Conservation (phyloP, 2,888 invertebrate species). For the Stramonita haemastoma region DNA sequence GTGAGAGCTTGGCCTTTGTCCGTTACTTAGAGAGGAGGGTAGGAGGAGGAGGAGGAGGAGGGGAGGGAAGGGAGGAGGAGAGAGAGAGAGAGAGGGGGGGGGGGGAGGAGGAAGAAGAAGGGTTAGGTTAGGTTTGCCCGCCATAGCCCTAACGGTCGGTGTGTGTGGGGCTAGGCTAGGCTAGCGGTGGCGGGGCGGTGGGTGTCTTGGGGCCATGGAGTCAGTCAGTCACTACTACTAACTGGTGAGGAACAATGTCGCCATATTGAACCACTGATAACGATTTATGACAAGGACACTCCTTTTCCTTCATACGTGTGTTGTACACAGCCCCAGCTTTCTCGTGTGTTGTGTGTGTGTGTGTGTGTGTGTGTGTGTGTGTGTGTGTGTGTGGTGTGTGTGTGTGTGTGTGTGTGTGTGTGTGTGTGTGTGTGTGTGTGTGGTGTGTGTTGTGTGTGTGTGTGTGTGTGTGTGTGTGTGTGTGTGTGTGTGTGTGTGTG, state of each 20-base stretch:
- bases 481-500: not conserved
- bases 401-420: not conserved
- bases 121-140: no score
- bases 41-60: not conserved
- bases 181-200: not conserved
- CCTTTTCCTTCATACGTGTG: not conserved
- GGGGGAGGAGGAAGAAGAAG: not conserved
- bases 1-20: no score
- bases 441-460: conserved; percentile 3
- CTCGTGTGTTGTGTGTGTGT: not conserved
- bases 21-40: no score
- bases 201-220: not conserved
- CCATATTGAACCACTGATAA: conserved; percentile 35
- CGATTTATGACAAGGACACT: conserved; percentile 21
- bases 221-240: not conserved
- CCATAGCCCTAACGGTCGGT: no score
- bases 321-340: not conserved
- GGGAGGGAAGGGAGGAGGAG: no score
- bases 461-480: conserved; percentile 8
- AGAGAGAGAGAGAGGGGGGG: no score
- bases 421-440: not conserved
- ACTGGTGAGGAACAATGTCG: conserved; percentile 11
- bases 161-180: not conserved
- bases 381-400: not conserved
- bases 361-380: not conserved